Evolutionary conservation across 1,140 invertebrate genomes (phyloP).

Genomic region (Cydia pomonella): DNA sequence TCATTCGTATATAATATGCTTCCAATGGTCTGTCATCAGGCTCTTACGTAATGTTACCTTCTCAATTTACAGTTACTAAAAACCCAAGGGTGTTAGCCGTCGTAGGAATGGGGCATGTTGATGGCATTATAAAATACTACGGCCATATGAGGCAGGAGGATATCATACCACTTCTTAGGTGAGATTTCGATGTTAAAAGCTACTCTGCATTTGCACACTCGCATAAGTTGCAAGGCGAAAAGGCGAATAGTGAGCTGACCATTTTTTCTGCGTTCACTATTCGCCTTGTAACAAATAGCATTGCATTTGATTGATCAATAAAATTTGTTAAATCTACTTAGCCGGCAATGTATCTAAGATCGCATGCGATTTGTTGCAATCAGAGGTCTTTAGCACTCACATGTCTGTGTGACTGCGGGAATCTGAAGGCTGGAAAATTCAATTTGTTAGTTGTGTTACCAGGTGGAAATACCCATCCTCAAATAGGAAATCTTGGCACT

Average conservation of each 20-base stretch:
- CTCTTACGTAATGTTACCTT: background rate
- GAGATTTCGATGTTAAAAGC: constrained; percentile 42
- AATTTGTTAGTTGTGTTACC: background rate
- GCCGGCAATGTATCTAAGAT: too few relatives aligned
- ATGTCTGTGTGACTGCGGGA: too few relatives aligned
- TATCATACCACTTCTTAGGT: constrained; percentile 70
- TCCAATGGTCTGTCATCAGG: background rate
- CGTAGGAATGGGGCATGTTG: constrained; percentile 95
- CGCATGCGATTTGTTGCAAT: too few relatives aligned
- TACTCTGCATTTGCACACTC: background rate
- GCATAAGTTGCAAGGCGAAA: background rate
- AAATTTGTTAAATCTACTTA: too few relatives aligned
- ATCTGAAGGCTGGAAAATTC: background rate
- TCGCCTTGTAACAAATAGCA: too few relatives aligned
- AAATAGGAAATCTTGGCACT: background rate
- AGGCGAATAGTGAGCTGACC: background rate
- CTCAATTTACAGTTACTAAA: constrained; percentile 47
- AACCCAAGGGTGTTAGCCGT: constrained; percentile 90
- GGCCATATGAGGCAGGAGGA: constrained; percentile 83
- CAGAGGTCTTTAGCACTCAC: too few relatives aligned
- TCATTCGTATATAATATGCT: too few relatives aligned
- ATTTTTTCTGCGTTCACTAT: background rate
- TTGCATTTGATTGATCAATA: too few relatives aligned
- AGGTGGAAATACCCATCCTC: background rate
- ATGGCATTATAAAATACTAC: constrained; percentile 92